phyloP scores from a whole-genome alignment of 2,113 vertebrate genomes.

The Nymphicus hollandicus region DNA sequence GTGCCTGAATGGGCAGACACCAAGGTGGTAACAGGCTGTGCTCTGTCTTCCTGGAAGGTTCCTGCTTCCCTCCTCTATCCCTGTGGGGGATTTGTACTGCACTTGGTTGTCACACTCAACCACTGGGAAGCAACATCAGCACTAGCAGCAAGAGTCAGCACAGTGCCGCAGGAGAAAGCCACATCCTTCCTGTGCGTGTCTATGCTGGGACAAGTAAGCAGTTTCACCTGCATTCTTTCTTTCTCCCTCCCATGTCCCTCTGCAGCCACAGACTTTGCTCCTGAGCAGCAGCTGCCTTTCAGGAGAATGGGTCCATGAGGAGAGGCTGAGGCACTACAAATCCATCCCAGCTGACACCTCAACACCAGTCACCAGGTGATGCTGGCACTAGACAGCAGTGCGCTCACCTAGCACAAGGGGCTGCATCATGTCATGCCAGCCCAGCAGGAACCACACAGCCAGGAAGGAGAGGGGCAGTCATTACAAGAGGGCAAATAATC shows the following conservation, averaged over 20 bases:
- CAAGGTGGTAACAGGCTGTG: not conserved
- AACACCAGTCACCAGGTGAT: not conserved
- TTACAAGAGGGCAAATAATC: not conserved
- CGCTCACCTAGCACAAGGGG: not conserved
- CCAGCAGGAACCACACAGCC: not conserved
- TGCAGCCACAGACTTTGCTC: not conserved
- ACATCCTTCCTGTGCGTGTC: not conserved
- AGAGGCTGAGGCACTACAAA: not conserved
- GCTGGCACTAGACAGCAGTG: not conserved
- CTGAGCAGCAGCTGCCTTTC: not conserved
- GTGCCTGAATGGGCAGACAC: accelerated
- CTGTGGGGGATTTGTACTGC: not conserved
- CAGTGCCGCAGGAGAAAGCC: not conserved
- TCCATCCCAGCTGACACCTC: not conserved
- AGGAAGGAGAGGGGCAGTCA: not conserved
- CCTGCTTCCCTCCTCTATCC: not conserved
- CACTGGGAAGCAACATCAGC: not conserved
- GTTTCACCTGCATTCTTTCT: not conserved
- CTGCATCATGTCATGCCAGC: not conserved
- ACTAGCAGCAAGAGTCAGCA: not conserved
- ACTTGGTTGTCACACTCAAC: not conserved
- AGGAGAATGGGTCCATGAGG: not conserved
- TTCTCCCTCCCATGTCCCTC: not conserved
- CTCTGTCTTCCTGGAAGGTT: not conserved
- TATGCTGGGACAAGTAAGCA: not conserved